phyloP scores from a whole-genome alignment of 2,888 invertebrate species.

The Crioceris asparagi region DNA sequence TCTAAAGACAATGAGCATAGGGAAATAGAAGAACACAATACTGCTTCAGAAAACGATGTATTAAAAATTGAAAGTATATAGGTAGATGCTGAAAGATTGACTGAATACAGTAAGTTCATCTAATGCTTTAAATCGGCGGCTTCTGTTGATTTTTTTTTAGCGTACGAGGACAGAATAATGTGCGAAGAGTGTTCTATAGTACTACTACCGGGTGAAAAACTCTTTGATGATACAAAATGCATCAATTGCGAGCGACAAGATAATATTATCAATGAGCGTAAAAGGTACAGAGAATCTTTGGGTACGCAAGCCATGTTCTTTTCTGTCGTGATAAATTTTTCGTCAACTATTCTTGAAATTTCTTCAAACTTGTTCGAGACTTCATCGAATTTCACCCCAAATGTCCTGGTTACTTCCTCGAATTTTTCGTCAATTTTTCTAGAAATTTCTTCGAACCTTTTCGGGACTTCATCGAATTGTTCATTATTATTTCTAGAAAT shows the following conservation, averaged over 20 bases:
- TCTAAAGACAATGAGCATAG: background rate
- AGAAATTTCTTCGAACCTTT: too few species aligned
- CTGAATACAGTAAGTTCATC: too few species aligned
- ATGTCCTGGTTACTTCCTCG: too few species aligned
- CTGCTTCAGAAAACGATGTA: background rate
- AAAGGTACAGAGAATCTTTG: conserved; percentile 8
- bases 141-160: too few species aligned
- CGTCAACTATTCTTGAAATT: too few species aligned
- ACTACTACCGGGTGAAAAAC: background rate
- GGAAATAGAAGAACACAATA: background rate
- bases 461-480: too few species aligned
- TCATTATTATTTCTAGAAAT: too few species aligned
- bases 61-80: background rate
- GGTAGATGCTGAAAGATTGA: background rate
- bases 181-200: background rate
- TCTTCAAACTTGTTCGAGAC: too few species aligned
- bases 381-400: too few species aligned
- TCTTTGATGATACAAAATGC: background rate
- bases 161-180: background rate
- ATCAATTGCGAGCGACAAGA: background rate
- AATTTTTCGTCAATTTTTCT: too few species aligned
- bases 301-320: conserved; percentile 15
- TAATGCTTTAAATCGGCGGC: too few species aligned
- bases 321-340: too few species aligned
- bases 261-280: conserved; percentile 3